Evolutionary conservation across 2,797 vertebrate genomes (phyloP).

Genomic region (Sciurus carolinensis): DNA sequence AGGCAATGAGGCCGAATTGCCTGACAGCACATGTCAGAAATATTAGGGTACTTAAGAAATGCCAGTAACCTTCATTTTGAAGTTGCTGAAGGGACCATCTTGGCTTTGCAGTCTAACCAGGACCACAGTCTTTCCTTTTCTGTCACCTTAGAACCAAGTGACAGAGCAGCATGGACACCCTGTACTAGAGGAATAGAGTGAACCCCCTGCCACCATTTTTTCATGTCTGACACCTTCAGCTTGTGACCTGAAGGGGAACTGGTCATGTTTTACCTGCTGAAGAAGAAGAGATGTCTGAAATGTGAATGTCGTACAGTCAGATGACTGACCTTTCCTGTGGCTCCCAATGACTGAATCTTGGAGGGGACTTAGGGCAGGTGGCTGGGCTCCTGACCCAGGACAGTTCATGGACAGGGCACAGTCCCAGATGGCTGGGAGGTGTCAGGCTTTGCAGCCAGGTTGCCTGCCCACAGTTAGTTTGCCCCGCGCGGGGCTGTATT

Average conservation of each 20-base stretch:
- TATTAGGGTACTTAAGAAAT: constrained; percentile 94
- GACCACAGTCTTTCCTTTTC: constrained; percentile 95
- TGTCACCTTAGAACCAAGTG: constrained; percentile 92
- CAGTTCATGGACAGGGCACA: neutral
- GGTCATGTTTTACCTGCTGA: neutral
- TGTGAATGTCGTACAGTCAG: neutral
- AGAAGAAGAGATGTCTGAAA: constrained; percentile 51
- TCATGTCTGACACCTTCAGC: neutral
- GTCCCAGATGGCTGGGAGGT: neutral
- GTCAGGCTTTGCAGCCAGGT: neutral
- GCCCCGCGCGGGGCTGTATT: neutral
- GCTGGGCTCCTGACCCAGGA: neutral
- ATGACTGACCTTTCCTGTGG: neutral
- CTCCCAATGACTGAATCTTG: neutral
- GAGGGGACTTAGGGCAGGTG: neutral
- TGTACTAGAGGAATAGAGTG: constrained; percentile 79
- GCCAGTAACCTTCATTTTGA: constrained; percentile 94
- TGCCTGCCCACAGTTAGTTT: neutral
- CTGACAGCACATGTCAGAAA: neutral
- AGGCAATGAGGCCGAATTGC: neutral
- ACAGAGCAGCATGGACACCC: constrained; percentile 70
- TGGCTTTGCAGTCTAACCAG: constrained; percentile 93
- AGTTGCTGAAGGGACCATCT: constrained; percentile 93
- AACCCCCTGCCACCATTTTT: fast-evolving
- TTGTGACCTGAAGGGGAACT: neutral